Conservation (phyloP, 2,888 invertebrate species). For the Chromoteleia sp. region DNA sequence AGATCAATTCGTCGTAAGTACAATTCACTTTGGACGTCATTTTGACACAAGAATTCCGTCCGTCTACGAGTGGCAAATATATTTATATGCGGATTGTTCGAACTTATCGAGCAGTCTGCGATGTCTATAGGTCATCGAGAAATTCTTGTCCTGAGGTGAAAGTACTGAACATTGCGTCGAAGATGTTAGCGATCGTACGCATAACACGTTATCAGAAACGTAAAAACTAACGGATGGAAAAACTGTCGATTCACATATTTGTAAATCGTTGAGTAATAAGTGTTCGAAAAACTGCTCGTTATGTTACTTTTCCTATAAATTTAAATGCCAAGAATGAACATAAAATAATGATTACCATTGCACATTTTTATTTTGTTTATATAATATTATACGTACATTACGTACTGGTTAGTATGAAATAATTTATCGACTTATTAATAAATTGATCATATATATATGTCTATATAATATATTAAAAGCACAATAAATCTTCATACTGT, state of each 20-base stretch:
- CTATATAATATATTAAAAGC: too few species aligned
- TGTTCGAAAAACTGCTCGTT: too few species aligned
- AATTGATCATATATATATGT: too few species aligned
- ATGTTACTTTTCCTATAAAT: too few species aligned
- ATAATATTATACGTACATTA: too few species aligned
- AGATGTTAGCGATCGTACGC: slow-evolving; percentile 44
- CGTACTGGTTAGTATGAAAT: too few species aligned
- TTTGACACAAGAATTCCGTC: slow-evolving; percentile 40
- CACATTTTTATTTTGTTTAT: too few species aligned
- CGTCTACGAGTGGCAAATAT: slow-evolving; percentile 8
- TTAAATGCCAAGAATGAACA: too few species aligned
- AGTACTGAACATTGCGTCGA: slow-evolving; percentile 50
- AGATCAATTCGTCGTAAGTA: slow-evolving; percentile 84
- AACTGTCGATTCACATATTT: not conserved
- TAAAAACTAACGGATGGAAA: slow-evolving; percentile 14
- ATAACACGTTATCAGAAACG: slow-evolving; percentile 35
- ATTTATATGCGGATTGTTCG: slow-evolving; percentile 38
- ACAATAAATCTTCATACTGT: too few species aligned
- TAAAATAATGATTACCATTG: too few species aligned
- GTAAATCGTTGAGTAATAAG: too few species aligned
- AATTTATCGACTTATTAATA: too few species aligned
- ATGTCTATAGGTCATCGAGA: slow-evolving; percentile 57
- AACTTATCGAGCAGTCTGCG: slow-evolving; percentile 41
- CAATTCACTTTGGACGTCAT: slow-evolving; percentile 72
- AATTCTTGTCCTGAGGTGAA: slow-evolving; percentile 66